Base-by-base conservation (phyloP, 2,888 invertebrate species). In the Idaea dimidiata region DNA sequence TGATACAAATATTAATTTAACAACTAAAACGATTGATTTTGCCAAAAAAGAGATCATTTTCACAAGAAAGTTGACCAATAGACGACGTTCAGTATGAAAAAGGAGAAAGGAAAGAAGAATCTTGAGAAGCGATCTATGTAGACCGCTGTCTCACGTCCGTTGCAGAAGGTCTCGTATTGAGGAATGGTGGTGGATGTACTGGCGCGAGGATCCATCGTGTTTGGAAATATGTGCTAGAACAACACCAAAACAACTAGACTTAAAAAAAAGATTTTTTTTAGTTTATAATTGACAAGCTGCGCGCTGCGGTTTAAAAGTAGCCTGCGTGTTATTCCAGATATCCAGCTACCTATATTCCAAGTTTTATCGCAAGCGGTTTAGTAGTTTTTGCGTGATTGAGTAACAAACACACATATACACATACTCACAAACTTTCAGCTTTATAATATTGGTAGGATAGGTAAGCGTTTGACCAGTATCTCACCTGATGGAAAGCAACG, bases 21-120 rank as follows among this genome's bases (percentile, higher is more conserved):
- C 43, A 43, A 43, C 14, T 10, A 43, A 8, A 14, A 14, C 0
- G 43, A 43, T 10, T 10, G 10, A 43, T 43, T 43, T 43, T 0
- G 10, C 43, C 7, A 8, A 3, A 43, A 43, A 43, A 1, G 8
- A 54, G 43, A 43, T 14, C 0, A 43, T 59, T 17, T 64, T 79
- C 84, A 92, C 81, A 92, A 78, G 87, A 97, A 97, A 66, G 97
- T 97, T 74, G 96, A 96, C 97, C 97, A 97, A 84, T 97, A 97
- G 16, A 97, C 96, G 70, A 97, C 95, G 82, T 97, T 97, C n/a
- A 97, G 93, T 78, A 97, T 96, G 76, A 97, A 95, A 90, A 97
- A 97, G 4, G 97, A 97, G 83, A 97, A 96, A 0, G 97, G 97
- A 74, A 97, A 97, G 91, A 97, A 97, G 89, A 97, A 96, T 77